A percentile compares a stretch with the other conserved stretches of the same genome.
phyloP scores from a whole-genome alignment of 2,888 invertebrate genomes.

The Sicus ferrugineus region DNA sequence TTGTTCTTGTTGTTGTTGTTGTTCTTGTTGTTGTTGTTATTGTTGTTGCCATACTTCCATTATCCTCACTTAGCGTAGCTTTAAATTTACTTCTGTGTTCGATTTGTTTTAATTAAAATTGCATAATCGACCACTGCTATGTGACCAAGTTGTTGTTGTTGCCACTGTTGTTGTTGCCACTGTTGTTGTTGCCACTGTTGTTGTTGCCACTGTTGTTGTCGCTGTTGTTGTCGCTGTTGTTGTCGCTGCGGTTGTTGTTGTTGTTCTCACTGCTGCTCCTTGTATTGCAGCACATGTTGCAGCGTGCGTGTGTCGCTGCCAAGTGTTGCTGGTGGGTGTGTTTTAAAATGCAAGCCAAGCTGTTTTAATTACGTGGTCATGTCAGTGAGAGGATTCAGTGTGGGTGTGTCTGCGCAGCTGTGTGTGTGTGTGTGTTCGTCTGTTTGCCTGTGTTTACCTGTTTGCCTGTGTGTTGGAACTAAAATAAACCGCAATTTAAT shows the following conservation, averaged over 20 bases:
- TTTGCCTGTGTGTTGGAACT: conserved; percentile 4
- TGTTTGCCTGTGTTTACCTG: conserved; percentile 11
- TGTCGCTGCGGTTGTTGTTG: conserved; percentile 12
- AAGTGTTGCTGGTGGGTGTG: conserved; percentile 33
- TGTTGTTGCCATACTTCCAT: background rate
- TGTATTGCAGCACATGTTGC: too few species aligned
- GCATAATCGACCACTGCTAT: conserved; percentile 36
- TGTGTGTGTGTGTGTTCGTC: conserved; percentile 6
- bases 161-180: conserved; percentile 9
- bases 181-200: conserved; percentile 18
- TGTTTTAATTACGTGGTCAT: conserved; percentile 31
- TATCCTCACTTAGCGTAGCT: background rate
- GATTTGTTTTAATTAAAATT: conserved; percentile 41
- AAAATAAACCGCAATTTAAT: conserved; percentile 14
- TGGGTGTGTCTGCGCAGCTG: background rate
- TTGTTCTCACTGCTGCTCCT: too few species aligned
- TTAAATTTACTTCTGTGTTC: conserved; percentile 16
- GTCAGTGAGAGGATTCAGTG: conserved; percentile 8
- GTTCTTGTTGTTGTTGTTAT: background rate
- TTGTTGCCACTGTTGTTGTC: conserved; percentile 13
- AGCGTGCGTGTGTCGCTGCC: too few species aligned
- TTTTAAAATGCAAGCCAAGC: conserved; percentile 17
- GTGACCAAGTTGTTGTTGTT: background rate
- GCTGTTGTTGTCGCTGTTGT: background rate
- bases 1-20: background rate